Conservation (phyloP, 2,888 invertebrate species). For the Rotaria socialis region DNA sequence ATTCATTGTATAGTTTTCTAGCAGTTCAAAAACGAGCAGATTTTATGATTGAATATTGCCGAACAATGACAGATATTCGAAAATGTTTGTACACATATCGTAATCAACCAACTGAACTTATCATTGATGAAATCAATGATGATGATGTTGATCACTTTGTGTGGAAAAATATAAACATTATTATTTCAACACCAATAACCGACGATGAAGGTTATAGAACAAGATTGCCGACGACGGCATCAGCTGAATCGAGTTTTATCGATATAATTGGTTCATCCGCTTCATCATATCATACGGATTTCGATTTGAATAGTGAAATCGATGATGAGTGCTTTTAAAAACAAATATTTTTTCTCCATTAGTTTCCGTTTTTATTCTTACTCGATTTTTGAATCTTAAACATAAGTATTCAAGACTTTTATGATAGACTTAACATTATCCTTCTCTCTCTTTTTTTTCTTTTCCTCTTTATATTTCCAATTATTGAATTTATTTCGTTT, state of each 20-base stretch:
- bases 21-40: background rate
- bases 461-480: background rate
- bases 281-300: background rate
- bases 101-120: background rate
- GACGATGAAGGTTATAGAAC: conserved; percentile 26
- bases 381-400: background rate
- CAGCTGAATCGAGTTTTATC: background rate
- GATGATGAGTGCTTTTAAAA: background rate
- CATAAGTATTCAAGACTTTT: background rate
- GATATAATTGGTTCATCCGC: background rate
- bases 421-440: background rate
- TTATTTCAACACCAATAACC: background rate
- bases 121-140: background rate
- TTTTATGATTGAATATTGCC: background rate
- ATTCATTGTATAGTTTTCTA: background rate
- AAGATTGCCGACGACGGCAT: conserved; percentile 13
- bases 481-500: background rate
- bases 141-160: background rate
- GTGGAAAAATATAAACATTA: background rate
- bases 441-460: background rate
- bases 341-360: background rate
- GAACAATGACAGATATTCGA: background rate
- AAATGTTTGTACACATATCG: background rate
- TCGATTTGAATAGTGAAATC: background rate
- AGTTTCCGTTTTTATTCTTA: background rate